Base-by-base conservation (phyloP, 2,113 vertebrate species). In the Seriola rivoliana region DNA sequence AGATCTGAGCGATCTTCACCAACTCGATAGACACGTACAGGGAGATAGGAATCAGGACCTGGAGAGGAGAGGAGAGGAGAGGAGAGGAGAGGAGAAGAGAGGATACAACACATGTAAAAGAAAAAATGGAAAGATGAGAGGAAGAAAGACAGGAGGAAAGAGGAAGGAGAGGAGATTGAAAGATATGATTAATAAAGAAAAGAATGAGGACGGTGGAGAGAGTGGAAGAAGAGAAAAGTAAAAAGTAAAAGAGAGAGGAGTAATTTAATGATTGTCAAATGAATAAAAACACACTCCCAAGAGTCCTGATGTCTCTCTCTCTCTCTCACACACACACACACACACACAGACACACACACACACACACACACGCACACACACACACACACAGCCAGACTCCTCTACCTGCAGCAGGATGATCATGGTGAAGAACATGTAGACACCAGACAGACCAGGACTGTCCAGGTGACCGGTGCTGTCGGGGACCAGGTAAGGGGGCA, bases 401-500 rank as follows among this genome's bases (percentile, higher is more conserved):
- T 66, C 16, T 94, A 99, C 98, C 97, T 99, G 98, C 65, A 99
- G 93, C 50, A 99, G 93, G 89, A 99, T 98, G 93, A 99, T 97
- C 98, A 99, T 98, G 12, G 97, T 98, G 88, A 99, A 95, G 88
- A 99, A 99, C 95, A 95, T 96, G 91, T 97, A 98, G 93, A 97
- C 96, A 65, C 96, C 95, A 0, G 95, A 92, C 29, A 97, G 93
- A 67, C 90, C 81, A 0, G 95, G 89, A 57, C 94, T 74, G 11
- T 91, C 84, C 86, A 94, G 95, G 58, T 82, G 91, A 62, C 96
- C 96, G 0, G 92, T 80, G 42, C 71, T 71, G 1, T 95, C 89
- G 21, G 97, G 95, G 52, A 97, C 90, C 9, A 99, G 95, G 25
- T 96, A 99, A 10, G 95, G 95, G 0, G 97, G 96, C 40, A 93